phyloP scores from a whole-genome alignment of 2,113 vertebrate species.

The Xiphias gladius region DNA sequence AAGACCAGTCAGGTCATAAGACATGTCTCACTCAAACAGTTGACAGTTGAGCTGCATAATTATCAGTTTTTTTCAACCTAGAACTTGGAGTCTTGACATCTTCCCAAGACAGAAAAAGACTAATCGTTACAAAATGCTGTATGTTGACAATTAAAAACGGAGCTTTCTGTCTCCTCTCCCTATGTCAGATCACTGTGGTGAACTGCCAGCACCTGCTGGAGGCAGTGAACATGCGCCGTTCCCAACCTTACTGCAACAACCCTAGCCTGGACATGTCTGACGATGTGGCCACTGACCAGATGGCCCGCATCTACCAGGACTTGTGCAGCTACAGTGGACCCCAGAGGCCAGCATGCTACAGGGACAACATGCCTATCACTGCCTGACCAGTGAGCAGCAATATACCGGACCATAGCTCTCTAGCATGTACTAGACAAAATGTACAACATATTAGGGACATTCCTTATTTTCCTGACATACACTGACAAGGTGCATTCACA shows the following conservation, averaged over 20 bases:
- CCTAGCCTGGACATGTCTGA: slow-evolving; percentile 79
- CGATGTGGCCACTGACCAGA: slow-evolving; percentile 77
- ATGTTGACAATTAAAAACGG: neutral
- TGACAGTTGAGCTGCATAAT: neutral
- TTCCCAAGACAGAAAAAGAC: neutral
- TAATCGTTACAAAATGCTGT: neutral
- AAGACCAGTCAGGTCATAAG: slow-evolving; percentile 12
- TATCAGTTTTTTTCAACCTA: neutral
- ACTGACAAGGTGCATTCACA: neutral
- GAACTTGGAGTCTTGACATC: neutral
- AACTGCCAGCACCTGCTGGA: slow-evolving; percentile 86
- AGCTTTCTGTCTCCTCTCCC: neutral
- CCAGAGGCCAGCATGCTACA: slow-evolving; percentile 88
- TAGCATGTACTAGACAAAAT: slow-evolving; percentile 4
- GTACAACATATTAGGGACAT: slow-evolving; percentile 21
- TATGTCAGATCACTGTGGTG: slow-evolving; percentile 80
- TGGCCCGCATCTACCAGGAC: slow-evolving; percentile 87
- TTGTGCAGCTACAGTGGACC: slow-evolving; percentile 83
- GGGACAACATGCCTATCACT: slow-evolving; percentile 93
- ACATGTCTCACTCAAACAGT: neutral
- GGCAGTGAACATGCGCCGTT: slow-evolving; percentile 74
- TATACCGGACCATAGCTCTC: slow-evolving; percentile 31
- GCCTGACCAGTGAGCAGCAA: slow-evolving; percentile 81
- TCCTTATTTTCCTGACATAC: slow-evolving; percentile 26
- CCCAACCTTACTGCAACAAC: slow-evolving; percentile 77